Evolutionary conservation across 2,113 vertebrate genomes (phyloP), one percentile per base, ranked within the genome.

Genomic region (Pseudopipra pipra): DNA sequence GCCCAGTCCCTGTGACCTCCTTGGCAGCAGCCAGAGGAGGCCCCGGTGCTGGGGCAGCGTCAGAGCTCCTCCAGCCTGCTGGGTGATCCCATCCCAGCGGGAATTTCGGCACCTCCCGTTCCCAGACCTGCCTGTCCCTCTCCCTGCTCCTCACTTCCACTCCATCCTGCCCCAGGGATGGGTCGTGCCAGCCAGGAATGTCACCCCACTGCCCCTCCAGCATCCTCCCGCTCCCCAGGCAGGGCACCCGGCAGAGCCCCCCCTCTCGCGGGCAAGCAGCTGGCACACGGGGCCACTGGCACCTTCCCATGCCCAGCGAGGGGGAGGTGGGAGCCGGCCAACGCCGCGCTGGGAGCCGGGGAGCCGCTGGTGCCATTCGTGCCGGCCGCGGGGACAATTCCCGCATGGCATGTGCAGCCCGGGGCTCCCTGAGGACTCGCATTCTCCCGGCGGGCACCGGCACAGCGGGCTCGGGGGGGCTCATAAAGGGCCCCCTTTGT

Each of bases 401-500:
- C 73, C 43, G 6, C 30, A 2, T 0, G 41, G 87, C 86, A 6
- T n/a, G 68, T 6, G 58, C 66, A 7, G 75, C 83, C 6, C 6
- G 24, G 87, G 90, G 90, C 96, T 95, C 94, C 92, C 90, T 89
- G 94, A 93, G 95, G 95, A 91, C 94, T 95, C 65, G 8, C 83
- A 18, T 79, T 73, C 85, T 47, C 44, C 62, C 59, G 23, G 73
- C 17, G 35, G 51, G 78, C 76, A 58, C 59, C 2, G 1, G 68
- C 85, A 30, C 88, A 46, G 82, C 20, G 3, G 68, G 92, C 28
- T 12, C 15, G 19, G 56, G 44, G 46, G 37, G 79, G 66, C 30
- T 89, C 74, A 89, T 75, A 89, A 95, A 95, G 54, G 10, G 93
- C 71, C 89, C 92, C 90, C 84, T 95, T 96, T 96, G 96, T 96